phyloP scores from a whole-genome alignment of 2,797 vertebrate genomes.

The Pseudochirops corinnae region DNA sequence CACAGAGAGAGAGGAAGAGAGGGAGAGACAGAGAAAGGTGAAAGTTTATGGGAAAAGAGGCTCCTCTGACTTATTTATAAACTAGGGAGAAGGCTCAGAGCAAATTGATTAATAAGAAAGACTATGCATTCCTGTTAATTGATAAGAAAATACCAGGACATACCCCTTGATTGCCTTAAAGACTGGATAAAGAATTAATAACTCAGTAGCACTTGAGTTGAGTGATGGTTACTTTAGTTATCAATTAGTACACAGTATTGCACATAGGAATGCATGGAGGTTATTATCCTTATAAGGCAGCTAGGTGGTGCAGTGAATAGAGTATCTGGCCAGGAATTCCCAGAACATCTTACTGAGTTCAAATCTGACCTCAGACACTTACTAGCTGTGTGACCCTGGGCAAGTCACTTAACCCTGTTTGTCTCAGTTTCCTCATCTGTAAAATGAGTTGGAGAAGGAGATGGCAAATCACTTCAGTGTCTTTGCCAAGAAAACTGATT shows the following conservation, averaged over 20 bases:
- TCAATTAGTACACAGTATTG: not conserved
- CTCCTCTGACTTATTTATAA: not conserved
- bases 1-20: not conserved
- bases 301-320: not conserved
- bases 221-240: not conserved
- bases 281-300: too few relatives aligned
- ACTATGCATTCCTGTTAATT: not conserved
- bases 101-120: not conserved
- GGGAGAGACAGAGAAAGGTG: not conserved
- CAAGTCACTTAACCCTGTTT: not conserved
- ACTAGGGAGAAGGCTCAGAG: not conserved
- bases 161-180: not conserved
- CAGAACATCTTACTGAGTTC: not conserved
- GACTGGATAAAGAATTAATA: not conserved
- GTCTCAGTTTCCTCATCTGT: not conserved
- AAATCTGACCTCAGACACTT: not conserved
- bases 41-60: not conserved
- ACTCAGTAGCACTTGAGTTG: not conserved
- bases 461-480: not conserved
- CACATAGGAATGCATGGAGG: too few relatives aligned
- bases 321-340: not conserved
- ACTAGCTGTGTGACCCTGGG: too few relatives aligned
- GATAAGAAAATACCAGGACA: not conserved
- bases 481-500: too few relatives aligned
- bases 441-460: not conserved